These are phyloP conservation scores for Thysanoteuthis rhombus DNA, from an alignment of 2,888 invertebrate species.

Conservation along the genomic window DNA sequence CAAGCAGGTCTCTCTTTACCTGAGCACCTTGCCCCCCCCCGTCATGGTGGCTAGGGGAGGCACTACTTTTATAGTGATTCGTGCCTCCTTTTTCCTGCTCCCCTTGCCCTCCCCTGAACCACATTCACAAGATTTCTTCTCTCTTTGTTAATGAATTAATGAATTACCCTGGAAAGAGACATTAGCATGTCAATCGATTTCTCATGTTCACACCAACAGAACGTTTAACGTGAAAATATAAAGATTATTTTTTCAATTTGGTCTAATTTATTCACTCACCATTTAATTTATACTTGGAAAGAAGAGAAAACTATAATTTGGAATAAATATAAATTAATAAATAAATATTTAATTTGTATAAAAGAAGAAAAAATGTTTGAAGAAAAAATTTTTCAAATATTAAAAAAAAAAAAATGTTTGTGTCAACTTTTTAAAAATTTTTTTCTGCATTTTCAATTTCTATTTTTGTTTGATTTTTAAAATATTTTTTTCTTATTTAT, in stretches of 20 bases:
- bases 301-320: not conserved
- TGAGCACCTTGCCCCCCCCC: not conserved
- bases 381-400: not conserved
- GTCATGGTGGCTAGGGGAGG: not conserved
- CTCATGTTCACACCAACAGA: not conserved
- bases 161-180: not conserved
- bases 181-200: not conserved
- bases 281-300: not conserved
- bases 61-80: not conserved
- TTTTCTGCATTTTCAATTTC: not conserved
- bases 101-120: not conserved
- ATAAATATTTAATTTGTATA: conserved; percentile 12
- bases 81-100: not conserved
- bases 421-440: not conserved
- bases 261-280: conserved; percentile 12
- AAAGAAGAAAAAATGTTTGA: not conserved
- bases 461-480: not conserved
- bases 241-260: conserved; percentile 12
- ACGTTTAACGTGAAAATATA: not conserved
- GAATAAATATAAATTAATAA: not conserved
- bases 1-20: not conserved
- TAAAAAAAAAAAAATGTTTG: not conserved
- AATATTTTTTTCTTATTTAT: not conserved
- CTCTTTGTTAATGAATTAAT: not conserved
- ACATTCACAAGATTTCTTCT: not conserved